Evolutionary conservation across 2,888 invertebrate species (phyloP).

Genomic region (Anthophora plumipes): DNA sequence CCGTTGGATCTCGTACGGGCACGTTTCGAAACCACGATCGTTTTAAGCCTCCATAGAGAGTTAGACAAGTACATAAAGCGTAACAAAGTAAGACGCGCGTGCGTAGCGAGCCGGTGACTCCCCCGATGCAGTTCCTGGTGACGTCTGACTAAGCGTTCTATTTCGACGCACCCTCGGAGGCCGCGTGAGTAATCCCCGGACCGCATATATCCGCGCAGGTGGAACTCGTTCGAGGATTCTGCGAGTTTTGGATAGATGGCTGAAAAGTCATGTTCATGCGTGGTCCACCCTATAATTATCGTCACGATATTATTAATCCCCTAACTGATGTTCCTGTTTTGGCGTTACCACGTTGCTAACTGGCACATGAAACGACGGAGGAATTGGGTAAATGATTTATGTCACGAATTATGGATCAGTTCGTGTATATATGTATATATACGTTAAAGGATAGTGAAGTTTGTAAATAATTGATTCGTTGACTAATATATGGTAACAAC

Average conservation of each 20-base stretch:
- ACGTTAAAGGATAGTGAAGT: no score
- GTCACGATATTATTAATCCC: conserved; percentile 56
- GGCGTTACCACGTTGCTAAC: conserved; percentile 38
- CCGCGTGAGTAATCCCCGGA: conserved; percentile 75
- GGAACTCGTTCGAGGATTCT: conserved; percentile 71
- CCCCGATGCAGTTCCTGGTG: conserved; percentile 73
- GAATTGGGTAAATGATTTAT: conserved; percentile 15
- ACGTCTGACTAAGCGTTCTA: conserved; percentile 80
- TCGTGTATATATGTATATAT: neutral
- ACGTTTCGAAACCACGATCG: conserved; percentile 32
- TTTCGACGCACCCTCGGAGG: conserved; percentile 74
- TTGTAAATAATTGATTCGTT: no score
- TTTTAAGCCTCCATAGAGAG: conserved; percentile 31
- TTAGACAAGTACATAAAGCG: conserved; percentile 55
- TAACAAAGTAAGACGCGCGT: conserved; percentile 63
- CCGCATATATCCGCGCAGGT: conserved; percentile 71
- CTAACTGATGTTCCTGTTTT: conserved; percentile 29
- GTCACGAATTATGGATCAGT: neutral
- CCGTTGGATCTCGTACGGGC: conserved; percentile 5
- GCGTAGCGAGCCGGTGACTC: conserved; percentile 66
- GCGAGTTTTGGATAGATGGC: conserved; percentile 72
- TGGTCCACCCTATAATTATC: conserved; percentile 57
- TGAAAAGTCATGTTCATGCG: conserved; percentile 62
- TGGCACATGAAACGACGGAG: conserved; percentile 10
- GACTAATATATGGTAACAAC: neutral